phyloP scores from a whole-genome alignment of 2,113 vertebrate species.

The Ciconia maguari region DNA sequence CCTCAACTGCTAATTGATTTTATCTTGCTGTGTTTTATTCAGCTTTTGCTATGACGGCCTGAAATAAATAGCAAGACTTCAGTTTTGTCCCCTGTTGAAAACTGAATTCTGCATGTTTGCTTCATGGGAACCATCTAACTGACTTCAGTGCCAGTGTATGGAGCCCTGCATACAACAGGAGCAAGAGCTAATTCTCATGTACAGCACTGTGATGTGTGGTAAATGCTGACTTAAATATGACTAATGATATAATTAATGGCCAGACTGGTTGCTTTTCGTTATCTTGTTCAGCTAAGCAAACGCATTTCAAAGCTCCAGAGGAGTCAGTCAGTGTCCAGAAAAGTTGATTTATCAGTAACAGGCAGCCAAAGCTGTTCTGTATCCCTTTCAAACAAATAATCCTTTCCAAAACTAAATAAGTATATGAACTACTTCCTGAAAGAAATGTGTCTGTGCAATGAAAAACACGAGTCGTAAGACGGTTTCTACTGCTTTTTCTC shows the following conservation, averaged over 20 bases:
- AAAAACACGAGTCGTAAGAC: neutral
- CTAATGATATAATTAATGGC: neutral
- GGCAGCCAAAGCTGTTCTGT: neutral
- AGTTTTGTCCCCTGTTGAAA: neutral
- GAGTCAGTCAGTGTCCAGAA: neutral
- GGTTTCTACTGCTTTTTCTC: neutral
- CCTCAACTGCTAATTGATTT: neutral
- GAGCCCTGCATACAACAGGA: neutral
- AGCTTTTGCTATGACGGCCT: neutral
- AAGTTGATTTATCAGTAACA: constrained; percentile 20
- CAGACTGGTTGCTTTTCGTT: neutral
- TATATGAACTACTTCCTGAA: neutral
- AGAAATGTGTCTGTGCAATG: neutral
- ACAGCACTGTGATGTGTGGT: neutral
- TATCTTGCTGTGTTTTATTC: neutral
- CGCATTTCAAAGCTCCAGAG: neutral
- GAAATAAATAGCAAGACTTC: neutral
- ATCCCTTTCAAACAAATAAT: neutral
- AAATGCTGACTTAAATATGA: neutral
- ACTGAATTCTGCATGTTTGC: neutral
- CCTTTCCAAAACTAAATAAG: neutral
- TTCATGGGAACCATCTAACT: neutral
- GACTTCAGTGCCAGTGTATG: neutral
- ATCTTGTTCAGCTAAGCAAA: neutral
- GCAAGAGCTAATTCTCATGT: neutral